Percentiles rank a stretch among this genome's conserved stretches.
Conservation (phyloP, 2,113 vertebrate genomes). For the Callopanchax toddi region DNA sequence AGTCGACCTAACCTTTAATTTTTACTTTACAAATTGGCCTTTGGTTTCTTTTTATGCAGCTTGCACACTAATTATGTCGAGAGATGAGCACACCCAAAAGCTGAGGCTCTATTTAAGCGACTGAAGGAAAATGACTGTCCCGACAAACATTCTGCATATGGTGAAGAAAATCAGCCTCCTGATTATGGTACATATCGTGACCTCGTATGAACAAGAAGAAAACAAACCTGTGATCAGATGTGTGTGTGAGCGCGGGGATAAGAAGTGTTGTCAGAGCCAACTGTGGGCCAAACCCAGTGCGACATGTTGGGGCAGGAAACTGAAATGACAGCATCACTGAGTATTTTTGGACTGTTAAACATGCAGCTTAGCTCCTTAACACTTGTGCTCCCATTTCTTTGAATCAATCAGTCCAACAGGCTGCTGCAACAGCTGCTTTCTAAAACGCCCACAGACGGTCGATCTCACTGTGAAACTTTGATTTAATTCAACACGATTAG, state of each 20-base stretch:
- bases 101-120: neutral
- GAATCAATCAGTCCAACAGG: slow-evolving; percentile 38
- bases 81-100: slow-evolving; percentile 20
- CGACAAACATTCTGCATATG: no score
- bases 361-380: slow-evolving; percentile 18
- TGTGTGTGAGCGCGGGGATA: neutral
- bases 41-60: slow-evolving; percentile 19
- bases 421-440: slow-evolving; percentile 41
- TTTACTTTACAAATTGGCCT: slow-evolving; percentile 10
- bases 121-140: no score
- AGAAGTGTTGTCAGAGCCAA: slow-evolving; percentile 46
- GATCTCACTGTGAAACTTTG: no score
- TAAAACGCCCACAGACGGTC: slow-evolving; percentile 46
- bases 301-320: slow-evolving; percentile 51
- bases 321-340: slow-evolving; percentile 1
- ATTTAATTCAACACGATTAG: no score
- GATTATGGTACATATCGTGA: no score
- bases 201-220: neutral
- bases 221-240: neutral
- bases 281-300: slow-evolving; percentile 23
- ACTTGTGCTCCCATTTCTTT: slow-evolving; percentile 47
- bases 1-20: slow-evolving; percentile 25
- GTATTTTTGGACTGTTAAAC: slow-evolving; percentile 36
- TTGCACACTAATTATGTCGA: slow-evolving; percentile 24
- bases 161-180: no score